phyloP scores from a whole-genome alignment of 2,797 vertebrate species.

The Mus minutoides region DNA sequence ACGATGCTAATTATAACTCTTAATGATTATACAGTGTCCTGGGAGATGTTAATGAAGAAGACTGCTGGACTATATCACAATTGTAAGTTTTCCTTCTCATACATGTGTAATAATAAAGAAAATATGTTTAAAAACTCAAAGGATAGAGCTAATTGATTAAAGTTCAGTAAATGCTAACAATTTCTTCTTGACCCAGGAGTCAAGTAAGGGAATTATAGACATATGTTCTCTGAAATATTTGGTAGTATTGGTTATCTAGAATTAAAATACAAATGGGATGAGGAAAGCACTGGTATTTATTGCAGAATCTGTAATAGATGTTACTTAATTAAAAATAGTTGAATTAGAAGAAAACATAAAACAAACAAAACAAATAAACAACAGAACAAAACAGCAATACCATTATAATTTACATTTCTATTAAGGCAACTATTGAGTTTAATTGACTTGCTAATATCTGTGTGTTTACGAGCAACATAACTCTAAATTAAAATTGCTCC shows the following conservation, averaged over 20 bases:
- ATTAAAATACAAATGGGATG: slow-evolving; percentile 26
- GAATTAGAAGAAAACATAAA: not conserved
- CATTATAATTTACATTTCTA: slow-evolving; percentile 48
- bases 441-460: slow-evolving; percentile 43
- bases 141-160: slow-evolving; percentile 71
- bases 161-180: slow-evolving; percentile 74
- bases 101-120: slow-evolving; percentile 50
- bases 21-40: slow-evolving; percentile 67
- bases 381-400: not conserved
- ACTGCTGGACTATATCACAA: slow-evolving; percentile 17
- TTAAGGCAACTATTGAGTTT: slow-evolving; percentile 32
- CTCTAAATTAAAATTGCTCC: slow-evolving; percentile 42
- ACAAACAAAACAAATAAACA: not conserved
- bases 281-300: slow-evolving; percentile 58
- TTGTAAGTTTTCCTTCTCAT: slow-evolving; percentile 57
- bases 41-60: slow-evolving; percentile 64
- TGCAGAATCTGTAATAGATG: slow-evolving; percentile 20
- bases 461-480: not conserved
- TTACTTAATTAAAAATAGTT: slow-evolving; percentile 46
- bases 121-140: slow-evolving; percentile 74
- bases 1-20: slow-evolving; percentile 65
- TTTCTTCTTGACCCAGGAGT: slow-evolving; percentile 68
- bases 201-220: slow-evolving; percentile 71
- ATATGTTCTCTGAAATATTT: slow-evolving; percentile 69
- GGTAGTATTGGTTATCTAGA: slow-evolving; percentile 50